Evolutionary conservation across 2,888 invertebrate species (phyloP).

Genomic region (Aphidoletes aphidimyza): DNA sequence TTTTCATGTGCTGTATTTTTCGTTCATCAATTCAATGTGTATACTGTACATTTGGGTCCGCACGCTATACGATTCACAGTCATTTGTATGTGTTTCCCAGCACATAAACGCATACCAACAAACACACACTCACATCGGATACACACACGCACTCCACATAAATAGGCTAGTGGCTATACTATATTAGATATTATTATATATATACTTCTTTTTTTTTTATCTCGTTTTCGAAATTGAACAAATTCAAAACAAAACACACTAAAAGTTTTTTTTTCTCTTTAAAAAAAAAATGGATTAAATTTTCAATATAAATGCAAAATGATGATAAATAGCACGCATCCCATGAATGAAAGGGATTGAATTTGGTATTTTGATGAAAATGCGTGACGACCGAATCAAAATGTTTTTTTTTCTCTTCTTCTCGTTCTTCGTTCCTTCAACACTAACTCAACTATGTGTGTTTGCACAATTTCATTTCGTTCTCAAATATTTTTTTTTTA

Average conservation of each 20-base stretch:
- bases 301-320: not conserved
- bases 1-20: conserved; percentile 31
- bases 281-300: not conserved
- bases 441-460: conserved; percentile 22
- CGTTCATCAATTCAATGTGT: conserved; percentile 41
- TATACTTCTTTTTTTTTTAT: conserved; percentile 17
- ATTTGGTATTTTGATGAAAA: not conserved
- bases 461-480: conserved; percentile 18
- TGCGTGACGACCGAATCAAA: conserved; percentile 26
- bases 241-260: conserved; percentile 52
- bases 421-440: not conserved
- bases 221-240: not conserved
- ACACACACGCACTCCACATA: conserved; percentile 47
- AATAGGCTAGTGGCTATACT: conserved; percentile 22
- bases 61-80: not conserved
- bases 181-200: not conserved
- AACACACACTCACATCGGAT: conserved; percentile 3
- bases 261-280: not conserved
- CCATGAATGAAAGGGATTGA: not conserved
- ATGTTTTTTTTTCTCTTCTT: conserved; percentile 7
- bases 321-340: not conserved
- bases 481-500: not conserved
- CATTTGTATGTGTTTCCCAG: conserved; percentile 10
- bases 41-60: not conserved
- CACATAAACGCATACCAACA: conserved; percentile 36